A percentile compares a stretch with the other conserved stretches of the same genome.
Conservation (phyloP, 2,113 vertebrate species). For the Rhea americana region DNA sequence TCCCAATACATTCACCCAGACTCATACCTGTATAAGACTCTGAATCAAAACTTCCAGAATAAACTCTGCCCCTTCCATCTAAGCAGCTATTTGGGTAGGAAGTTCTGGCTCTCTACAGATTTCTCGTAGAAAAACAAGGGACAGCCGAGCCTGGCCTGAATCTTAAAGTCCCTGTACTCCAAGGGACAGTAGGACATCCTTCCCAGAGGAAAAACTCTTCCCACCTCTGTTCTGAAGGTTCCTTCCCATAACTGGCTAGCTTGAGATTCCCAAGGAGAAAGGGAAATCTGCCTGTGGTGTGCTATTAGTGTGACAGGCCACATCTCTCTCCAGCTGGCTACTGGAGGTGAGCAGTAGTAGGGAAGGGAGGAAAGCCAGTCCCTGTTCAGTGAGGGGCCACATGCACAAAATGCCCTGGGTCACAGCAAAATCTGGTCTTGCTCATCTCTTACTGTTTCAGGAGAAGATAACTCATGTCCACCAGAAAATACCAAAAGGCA, state of each 20-base stretch:
- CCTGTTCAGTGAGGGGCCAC: accelerated
- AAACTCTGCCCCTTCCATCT: background rate
- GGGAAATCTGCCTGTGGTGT: background rate
- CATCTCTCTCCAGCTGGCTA: background rate
- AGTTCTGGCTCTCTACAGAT: background rate
- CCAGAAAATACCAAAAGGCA: background rate
- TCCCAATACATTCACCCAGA: background rate
- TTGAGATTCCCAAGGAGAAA: background rate
- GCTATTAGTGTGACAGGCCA: background rate
- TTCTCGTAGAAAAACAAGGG: background rate
- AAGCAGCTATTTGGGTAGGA: background rate
- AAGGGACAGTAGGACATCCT: background rate
- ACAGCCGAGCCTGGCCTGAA: background rate
- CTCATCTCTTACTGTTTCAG: background rate
- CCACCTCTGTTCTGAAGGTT: background rate
- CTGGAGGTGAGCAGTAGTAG: background rate
- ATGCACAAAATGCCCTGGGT: background rate
- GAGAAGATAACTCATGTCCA: background rate
- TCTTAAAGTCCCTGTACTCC: background rate
- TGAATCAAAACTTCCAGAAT: background rate
- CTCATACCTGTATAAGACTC: accelerated
- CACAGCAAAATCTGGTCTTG: background rate
- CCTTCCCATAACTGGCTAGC: background rate
- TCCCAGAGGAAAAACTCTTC: background rate
- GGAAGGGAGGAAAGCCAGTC: background rate